Percentiles rank a stretch among this genome's conserved stretches.
Evolutionary conservation across 1,140 invertebrate genomes (phyloP).

Genomic region (Drosophila ironensis): DNA sequence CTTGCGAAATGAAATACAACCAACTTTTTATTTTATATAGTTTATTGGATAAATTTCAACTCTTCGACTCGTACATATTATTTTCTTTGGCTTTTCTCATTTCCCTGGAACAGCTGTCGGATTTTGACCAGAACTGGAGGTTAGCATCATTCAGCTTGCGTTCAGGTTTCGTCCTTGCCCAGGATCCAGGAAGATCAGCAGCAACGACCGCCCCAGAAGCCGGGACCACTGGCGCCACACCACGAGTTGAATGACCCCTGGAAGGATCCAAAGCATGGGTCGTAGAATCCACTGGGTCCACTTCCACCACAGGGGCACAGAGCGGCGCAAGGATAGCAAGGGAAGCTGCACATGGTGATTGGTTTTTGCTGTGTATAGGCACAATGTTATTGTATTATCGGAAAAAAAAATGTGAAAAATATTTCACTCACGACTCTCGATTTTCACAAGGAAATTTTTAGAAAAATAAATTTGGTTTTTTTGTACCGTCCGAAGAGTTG

Average conservation of each 20-base stretch:
- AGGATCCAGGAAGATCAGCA: conserved; percentile 4
- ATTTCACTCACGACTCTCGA: background rate
- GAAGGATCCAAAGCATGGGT: conserved; percentile 40
- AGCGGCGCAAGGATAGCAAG: conserved; percentile 46
- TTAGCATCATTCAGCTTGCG: background rate
- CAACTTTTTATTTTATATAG: background rate
- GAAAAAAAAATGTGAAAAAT: background rate
- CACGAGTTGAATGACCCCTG: conserved; percentile 49
- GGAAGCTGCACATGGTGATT: conserved; percentile 34
- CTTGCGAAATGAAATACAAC: too few species aligned
- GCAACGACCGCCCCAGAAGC: conserved; percentile 37
- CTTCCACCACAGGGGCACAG: conserved; percentile 42
- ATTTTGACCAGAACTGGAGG: too few species aligned
- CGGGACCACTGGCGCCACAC: conserved; percentile 33
- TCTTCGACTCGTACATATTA: background rate
- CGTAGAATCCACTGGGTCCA: conserved; percentile 44
- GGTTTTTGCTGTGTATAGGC: background rate
- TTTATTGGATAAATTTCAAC: conserved; percentile 12
- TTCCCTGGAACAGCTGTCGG: too few species aligned
- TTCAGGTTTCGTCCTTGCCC: background rate
- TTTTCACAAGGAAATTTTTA: background rate
- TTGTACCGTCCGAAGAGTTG: conserved; percentile 22
- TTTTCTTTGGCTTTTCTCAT: too few species aligned
- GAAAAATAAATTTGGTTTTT: background rate
- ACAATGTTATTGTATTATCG: background rate